Evolutionary conservation across 1,140 invertebrate species (phyloP), one percentile per base, ranked within the genome.

Genomic region (Heliconius congener): DNA sequence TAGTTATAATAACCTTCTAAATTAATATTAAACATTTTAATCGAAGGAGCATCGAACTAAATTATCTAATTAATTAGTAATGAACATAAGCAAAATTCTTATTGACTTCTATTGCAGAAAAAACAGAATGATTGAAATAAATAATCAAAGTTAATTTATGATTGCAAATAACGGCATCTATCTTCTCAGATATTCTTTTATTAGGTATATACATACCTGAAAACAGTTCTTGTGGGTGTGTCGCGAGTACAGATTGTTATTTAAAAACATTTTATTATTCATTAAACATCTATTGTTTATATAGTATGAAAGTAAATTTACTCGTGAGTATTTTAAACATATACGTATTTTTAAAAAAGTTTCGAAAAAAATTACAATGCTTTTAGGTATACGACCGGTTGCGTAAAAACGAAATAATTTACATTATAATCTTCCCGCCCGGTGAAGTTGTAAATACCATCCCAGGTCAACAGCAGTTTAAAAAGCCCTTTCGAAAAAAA

Each of bases 211-310:
- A 42, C 2, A 52, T 66, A 66, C 18, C 16, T 66, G 23, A 30
- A 27, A 66, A 66, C 1, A 66, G 30, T 66, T n/a, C 60, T 23
- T 19, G 55, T 57, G 13, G 27, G 18, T 13, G 9, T 27, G 60
- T 66, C 60, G 60, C 27, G 9, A 30, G 60, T 16, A 66, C 5
- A 30, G 60, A 27, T 66, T 66, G 60, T 66, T 27, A 27, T 66
- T 66, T 27, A 66, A 30, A 66, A 66, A 11, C 23, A 5, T 66
- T 57, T 57, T 23, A 57, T 57, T 66, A 66, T 5, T 66, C 11
- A 66, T 66, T 66, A 66, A 66, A 66, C 27, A 66, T 66, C 60
- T 30, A 30, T 66, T 66, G 27, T 66, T 66, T 23, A n/a, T n/a
- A n/a, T 60, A 27, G 55, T 60, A 9, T n/a, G 27, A 9, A 66